Evolutionary conservation across 2,113 vertebrate genomes (phyloP), one percentile per base, ranked within the genome.

Genomic region (Rhegmatorhina hoffmannsi): DNA sequence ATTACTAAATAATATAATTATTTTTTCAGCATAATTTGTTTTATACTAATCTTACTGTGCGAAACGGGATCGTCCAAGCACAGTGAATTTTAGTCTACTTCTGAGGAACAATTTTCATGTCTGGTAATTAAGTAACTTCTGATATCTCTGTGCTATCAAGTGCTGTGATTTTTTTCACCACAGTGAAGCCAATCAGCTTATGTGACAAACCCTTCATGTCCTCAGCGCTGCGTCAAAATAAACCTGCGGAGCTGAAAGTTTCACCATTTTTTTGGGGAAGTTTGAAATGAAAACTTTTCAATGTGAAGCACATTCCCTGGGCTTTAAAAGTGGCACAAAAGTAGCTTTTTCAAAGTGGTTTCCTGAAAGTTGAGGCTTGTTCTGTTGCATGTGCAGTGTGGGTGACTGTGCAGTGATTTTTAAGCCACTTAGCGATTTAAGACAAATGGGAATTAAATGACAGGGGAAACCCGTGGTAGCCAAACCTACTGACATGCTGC

Each of bases 61-160:
- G 6, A 77, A 88, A 81, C 86, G 64, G 24, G 78, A 64, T 40
- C 80, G 68, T 52, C 89, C 47, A 78, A 86, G 76, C 56, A 70
- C 64, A 55, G 56, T n/a, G 85, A 68, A 40, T 88, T 80, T 64
- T 40, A 78, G 72, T 56, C 38, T 67, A 16, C 59, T 80, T 77
- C 85, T 8, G 7, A 74, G 53, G 72, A 85, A 56, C 14, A 47
- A 26, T 85, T 95, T 77, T 69, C 81, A 46, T 75, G 49, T 49
- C 13, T 43, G 77, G 33, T 80, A 70, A 86, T 90, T 63, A 94
- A 90, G 82, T 88, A 78, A 84, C 68, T 91, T 91, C 59, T 80
- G 60, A 18, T 93, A 67, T 38, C 38, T 86, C 10, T 1, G 0
- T 69, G n/a, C 81, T 90, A 29, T 56, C 56, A 66, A 67, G n/a